Evolutionary conservation across 2,797 vertebrate species (phyloP).

Genomic region (Crenuchus spilurus): DNA sequence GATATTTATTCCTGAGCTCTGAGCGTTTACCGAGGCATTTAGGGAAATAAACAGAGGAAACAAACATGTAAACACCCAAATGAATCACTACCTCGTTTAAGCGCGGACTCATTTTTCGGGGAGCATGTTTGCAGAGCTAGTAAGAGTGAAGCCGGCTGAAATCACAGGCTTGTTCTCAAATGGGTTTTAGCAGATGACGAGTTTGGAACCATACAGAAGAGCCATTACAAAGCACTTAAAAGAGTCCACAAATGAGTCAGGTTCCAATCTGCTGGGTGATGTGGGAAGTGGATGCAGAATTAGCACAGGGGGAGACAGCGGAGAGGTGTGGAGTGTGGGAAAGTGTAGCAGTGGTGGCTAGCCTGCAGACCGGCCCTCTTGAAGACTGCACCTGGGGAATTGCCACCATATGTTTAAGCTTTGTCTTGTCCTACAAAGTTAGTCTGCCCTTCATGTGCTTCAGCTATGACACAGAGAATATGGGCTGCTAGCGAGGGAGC

Average conservation of each 20-base stretch:
- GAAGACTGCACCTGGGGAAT: slow-evolving; percentile 86
- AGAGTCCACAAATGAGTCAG: slow-evolving; percentile 39
- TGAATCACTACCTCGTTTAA: slow-evolving; percentile 51
- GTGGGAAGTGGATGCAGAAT: slow-evolving; percentile 42
- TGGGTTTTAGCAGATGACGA: slow-evolving; percentile 37
- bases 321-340: slow-evolving; percentile 42
- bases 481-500: slow-evolving; percentile 57
- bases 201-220: slow-evolving; percentile 23
- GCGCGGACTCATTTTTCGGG: slow-evolving; percentile 31
- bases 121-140: slow-evolving; percentile 34
- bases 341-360: slow-evolving; percentile 37
- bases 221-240: slow-evolving; percentile 37
- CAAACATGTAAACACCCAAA: slow-evolving; percentile 52
- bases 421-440: slow-evolving; percentile 99
- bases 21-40: slow-evolving; percentile 42
- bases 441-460: slow-evolving; percentile 95
- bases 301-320: slow-evolving; percentile 41
- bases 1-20: slow-evolving; percentile 57
- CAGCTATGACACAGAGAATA: slow-evolving; percentile 78
- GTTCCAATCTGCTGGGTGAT: slow-evolving; percentile 40
- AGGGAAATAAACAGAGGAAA: slow-evolving; percentile 54
- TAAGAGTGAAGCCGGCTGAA: slow-evolving; percentile 6
- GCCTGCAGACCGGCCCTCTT: slow-evolving; percentile 51
- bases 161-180: slow-evolving; percentile 4
- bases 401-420: slow-evolving; percentile 95